Base-by-base conservation (phyloP, 1,140 invertebrate genomes). In the Platyscapa corneri region DNA sequence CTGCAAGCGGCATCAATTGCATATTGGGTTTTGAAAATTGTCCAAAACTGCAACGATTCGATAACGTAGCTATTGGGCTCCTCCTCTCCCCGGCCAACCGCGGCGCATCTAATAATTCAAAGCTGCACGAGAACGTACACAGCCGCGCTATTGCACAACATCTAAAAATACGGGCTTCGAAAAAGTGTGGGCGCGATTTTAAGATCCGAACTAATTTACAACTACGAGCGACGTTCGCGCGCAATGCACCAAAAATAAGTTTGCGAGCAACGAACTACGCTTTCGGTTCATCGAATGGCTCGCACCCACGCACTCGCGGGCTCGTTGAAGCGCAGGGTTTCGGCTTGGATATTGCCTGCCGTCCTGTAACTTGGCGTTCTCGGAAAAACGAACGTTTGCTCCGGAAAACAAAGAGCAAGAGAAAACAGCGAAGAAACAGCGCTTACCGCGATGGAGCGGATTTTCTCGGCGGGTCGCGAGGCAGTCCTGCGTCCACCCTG, bases 201-300 rank as follows among this genome's bases (percentile, higher is more conserved):
- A 70, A 70, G 37, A 74, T 27, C 5, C 37, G 27, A 74, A 74
- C 27, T 74, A 70, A 74, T 39, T 42, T 42, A 74, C 20, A 74
- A 70, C 18, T n/a, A 46, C 27, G 30, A 8, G 18, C 64, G 65
- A 46, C 79, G 30, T 32, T 34, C 0, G 79, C 16, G 23, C 23
- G 39, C 46, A n/a, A 77, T 53, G 8, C 18, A 74, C 81, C 70
- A 32, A 82, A 82, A 82, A 74, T 74, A 72, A 82, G 56, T 53
- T 53, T 12, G 67, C 81, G 81, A 74, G 81, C 81, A 82, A 82
- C 70, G 81, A 82, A 82, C 81, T 82, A 32, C 67, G 81, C 49
- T 14, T 42, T 53, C 75, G 42, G n/a, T 77, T 77, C 70, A 74
- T 74, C 70, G 70, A 42, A 74, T 42, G 70, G 20, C 3, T 34